These are phyloP conservation scores for Melospiza melodia DNA, from an alignment of 2,113 vertebrate genomes.

Conservation along the genomic window DNA sequence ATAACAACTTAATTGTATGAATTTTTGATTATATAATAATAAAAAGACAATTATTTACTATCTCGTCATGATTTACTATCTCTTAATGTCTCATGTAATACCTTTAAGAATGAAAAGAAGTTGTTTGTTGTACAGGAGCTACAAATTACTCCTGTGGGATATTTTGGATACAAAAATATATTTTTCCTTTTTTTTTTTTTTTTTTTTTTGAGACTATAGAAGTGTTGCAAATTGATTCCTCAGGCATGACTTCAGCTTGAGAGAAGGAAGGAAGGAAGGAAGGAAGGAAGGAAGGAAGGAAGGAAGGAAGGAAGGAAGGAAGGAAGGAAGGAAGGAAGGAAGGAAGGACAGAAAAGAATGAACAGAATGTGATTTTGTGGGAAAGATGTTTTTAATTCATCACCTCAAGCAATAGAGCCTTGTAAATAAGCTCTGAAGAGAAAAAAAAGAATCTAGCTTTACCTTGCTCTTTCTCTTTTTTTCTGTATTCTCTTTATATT, in stretches of 20 bases:
- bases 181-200: neutral
- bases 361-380: neutral
- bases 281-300: too few relatives aligned
- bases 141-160: neutral
- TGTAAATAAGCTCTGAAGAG: neutral
- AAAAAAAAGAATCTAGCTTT: neutral
- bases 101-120: neutral
- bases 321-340: too few relatives aligned
- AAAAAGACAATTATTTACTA: neutral
- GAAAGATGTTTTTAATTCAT: neutral
- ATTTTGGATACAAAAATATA: neutral
- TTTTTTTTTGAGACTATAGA: neutral
- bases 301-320: too few relatives aligned
- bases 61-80: neutral
- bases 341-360: neutral
- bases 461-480: neutral
- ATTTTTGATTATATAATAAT: neutral
- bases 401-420: neutral
- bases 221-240: too few relatives aligned
- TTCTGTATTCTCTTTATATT: neutral
- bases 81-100: neutral
- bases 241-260: neutral
- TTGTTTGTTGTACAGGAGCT: neutral
- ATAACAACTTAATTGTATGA: neutral
- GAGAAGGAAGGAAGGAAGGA: too few relatives aligned